A percentile compares a stretch with the other conserved stretches of the same genome.
Conservation (phyloP, 2,888 invertebrate species). For the Lithophane leautieri region DNA sequence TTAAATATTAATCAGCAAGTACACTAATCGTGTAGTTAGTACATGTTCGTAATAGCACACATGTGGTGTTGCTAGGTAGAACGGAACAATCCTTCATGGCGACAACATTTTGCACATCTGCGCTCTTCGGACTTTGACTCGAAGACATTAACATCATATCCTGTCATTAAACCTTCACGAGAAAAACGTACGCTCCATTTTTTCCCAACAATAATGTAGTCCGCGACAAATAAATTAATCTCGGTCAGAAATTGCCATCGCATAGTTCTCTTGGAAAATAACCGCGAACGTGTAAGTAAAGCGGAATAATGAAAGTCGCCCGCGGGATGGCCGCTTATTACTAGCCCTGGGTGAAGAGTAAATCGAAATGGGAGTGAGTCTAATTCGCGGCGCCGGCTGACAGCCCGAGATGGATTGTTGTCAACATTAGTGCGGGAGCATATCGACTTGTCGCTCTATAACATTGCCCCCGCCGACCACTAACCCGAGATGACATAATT, state of each 20-base stretch:
- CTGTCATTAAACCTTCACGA: conserved; percentile 86
- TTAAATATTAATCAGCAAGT: conserved; percentile 51
- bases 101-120: conserved; percentile 86
- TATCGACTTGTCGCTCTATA: conserved; percentile 86
- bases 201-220: conserved; percentile 79
- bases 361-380: conserved; percentile 89
- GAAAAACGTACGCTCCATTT: conserved; percentile 77
- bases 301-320: conserved; percentile 77
- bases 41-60: conserved; percentile 68
- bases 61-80: conserved; percentile 79
- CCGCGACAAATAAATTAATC: conserved; percentile 85
- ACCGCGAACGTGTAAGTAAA: conserved; percentile 65
- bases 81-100: conserved; percentile 80
- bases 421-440: conserved; percentile 89
- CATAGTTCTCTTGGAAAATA: conserved; percentile 76
- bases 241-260: conserved; percentile 80
- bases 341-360: conserved; percentile 79
- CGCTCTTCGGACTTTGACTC: conserved; percentile 76
- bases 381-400: conserved; percentile 88
- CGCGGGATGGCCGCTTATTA: conserved; percentile 79
- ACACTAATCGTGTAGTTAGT: conserved; percentile 52
- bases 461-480: conserved; percentile 63
- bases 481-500: conserved; percentile 56
- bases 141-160: conserved; percentile 84
- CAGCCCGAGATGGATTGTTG: conserved; percentile 89